Conservation (phyloP, 2,888 invertebrate species). For the Clostera curtula region DNA sequence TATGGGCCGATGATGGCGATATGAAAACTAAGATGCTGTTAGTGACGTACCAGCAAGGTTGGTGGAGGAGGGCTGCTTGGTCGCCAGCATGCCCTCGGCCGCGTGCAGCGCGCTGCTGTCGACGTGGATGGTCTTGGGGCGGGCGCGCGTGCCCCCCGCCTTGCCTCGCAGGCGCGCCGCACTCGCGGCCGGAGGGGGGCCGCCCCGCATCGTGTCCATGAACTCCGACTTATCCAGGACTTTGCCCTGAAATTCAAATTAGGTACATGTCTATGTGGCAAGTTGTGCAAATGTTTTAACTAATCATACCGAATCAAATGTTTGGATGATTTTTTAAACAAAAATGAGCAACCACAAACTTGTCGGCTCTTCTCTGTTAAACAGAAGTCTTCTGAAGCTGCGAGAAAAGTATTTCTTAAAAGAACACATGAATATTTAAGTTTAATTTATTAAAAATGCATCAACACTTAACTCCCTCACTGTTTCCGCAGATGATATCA, state of each 20-base stretch:
- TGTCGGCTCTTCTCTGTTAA: too few species aligned
- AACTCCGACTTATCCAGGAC: constrained; percentile 79
- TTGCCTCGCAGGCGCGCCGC: constrained; percentile 40
- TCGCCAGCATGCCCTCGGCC: constrained; percentile 83
- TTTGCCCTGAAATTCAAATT: constrained; percentile 83
- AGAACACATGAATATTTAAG: too few species aligned
- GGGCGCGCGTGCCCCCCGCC: constrained; percentile 78
- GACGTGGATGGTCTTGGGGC: constrained; percentile 94
- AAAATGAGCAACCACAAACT: too few species aligned
- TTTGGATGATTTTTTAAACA: too few species aligned
- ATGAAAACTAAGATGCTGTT: too few species aligned
- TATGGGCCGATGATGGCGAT: too few species aligned
- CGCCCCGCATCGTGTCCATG: constrained; percentile 43
- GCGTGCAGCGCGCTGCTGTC: constrained; percentile 86
- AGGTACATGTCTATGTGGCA: neutral
- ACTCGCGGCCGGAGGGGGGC: constrained; percentile 11
- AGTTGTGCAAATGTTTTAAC: neutral
- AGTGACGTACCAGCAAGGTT: constrained; percentile 84
- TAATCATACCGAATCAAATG: neutral
- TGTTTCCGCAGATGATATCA: too few species aligned
- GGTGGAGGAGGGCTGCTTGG: constrained; percentile 87
- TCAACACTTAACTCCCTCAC: too few species aligned
- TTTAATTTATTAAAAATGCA: too few species aligned
- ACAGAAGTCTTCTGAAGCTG: too few species aligned
- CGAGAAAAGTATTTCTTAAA: too few species aligned